Conservation (phyloP, 2,113 vertebrate species). For the rabbit (Oryctolagus cuniculus) region mOryCun1.1 NC_091440.1:14365001-14365500, state of each 20-base stretch:
- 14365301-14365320: neutral
- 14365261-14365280: rapidly evolving
- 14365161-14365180: too few species aligned
- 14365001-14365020: neutral
- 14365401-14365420: too few species aligned
- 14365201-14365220: neutral
- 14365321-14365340: neutral
- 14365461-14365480: neutral
- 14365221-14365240: neutral
- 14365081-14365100: neutral
- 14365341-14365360: neutral
- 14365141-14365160: neutral
- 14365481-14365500: neutral
- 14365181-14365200: neutral
- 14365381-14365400: neutral
- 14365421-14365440: neutral
- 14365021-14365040: neutral
- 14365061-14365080: neutral
- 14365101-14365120: neutral
- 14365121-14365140: neutral
- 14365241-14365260: neutral
- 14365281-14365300: neutral
- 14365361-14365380: neutral
- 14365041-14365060: neutral
- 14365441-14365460: neutral